phyloP scores from a whole-genome alignment of 2,888 invertebrate species.

The Mesorhabditis sp. region DNA sequence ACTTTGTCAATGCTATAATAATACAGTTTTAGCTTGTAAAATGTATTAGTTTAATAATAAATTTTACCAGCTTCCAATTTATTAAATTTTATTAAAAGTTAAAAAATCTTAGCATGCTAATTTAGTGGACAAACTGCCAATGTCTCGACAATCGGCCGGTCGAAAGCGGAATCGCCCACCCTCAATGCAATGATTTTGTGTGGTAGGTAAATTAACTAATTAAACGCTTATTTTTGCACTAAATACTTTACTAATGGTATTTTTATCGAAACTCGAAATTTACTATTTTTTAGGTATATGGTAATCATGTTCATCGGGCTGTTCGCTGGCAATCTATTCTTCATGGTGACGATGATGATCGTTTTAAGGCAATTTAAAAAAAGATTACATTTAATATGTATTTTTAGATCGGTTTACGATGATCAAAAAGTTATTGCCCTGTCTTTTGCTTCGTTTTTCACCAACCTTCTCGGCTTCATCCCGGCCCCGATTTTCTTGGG shows the following conservation, averaged over 20 bases:
- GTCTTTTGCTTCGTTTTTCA: constrained; percentile 43
- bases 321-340: constrained; percentile 49
- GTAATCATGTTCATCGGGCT: constrained; percentile 45
- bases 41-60: too few relatives aligned
- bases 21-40: background rate
- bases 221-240: background rate
- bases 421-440: constrained; percentile 46
- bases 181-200: constrained; percentile 25
- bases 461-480: constrained; percentile 48
- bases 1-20: background rate
- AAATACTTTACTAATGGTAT: background rate
- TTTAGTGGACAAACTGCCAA: constrained; percentile 35
- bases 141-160: constrained; percentile 24
- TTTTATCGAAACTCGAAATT: background rate
- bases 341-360: constrained; percentile 52
- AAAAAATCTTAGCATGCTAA: background rate
- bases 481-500: constrained; percentile 50
- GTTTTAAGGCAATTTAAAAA: constrained; percentile 29
- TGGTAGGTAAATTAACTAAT: background rate
- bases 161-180: constrained; percentile 28
- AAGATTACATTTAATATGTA: background rate
- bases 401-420: constrained; percentile 41
- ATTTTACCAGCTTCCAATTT: too few relatives aligned
- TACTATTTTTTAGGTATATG: constrained; percentile 26
- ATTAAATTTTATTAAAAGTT: background rate